Base-by-base conservation (phyloP, 53 echinoderm and acorn worm species). In the Echinarachnius parma region DNA sequence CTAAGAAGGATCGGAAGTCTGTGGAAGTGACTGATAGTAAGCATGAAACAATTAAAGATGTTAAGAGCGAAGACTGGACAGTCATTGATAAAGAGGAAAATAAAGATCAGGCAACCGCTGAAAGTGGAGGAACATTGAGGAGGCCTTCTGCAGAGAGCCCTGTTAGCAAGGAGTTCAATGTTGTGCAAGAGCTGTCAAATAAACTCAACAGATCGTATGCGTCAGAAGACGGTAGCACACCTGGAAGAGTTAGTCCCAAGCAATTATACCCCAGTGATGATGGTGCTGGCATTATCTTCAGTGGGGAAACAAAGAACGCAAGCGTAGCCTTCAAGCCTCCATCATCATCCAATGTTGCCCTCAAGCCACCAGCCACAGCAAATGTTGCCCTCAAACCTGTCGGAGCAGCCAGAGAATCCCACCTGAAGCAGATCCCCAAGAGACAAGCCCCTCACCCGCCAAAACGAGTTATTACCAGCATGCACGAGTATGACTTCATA, bases 121-220 rank as follows among this genome's bases (percentile, higher is more conserved):
- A n/a, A n/a, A n/a, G n/a, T n/a, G n/a, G n/a, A n/a, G n/a, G n/a
- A n/a, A n/a, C n/a, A n/a, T n/a, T n/a, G n/a, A n/a, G n/a, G n/a
- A n/a, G n/a, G n/a, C n/a, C n/a, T n/a, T n/a, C n/a, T n/a, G n/a
- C n/a, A n/a, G n/a, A n/a, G n/a, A n/a, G n/a, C n/a, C n/a, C n/a
- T n/a, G 13, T 52, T 21, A 68, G 52, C 68, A 31, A 68, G 68
- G 68, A 68, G 52, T n/a, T n/a, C n/a, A n/a, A n/a, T n/a, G 52
- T 68, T 21, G 31, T 68, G 21, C 49, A 29, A 14, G 68, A 68
- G 37, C 34, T 68, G 53, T 49, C 68, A 49, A 68, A 52, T 23
- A 68, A 53, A 26, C 52, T 68, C 21, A 52, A 50, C 29, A 34
- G 34, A 52, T 20, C 19, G 4, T 30, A 25, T 11, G 13, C 50